These are phyloP conservation scores for Clarias macrocephalus DNA, from an alignment of 2,113 vertebrate species.

Conservation along the genomic window DNA sequence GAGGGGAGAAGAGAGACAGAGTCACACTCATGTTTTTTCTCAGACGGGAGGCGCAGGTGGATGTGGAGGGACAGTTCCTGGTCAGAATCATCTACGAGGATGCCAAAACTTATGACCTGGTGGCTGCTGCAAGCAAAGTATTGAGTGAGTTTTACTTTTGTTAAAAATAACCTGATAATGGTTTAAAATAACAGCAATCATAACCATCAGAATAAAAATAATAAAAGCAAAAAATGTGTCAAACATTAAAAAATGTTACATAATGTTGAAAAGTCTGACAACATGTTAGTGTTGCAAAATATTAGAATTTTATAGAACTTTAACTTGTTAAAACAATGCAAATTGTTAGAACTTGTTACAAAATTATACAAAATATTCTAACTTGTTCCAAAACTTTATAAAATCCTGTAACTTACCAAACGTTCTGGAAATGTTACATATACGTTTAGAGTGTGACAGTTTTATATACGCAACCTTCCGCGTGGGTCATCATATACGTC, in stretches of 20 bases:
- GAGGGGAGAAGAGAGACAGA: background rate
- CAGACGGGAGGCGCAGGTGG: conserved; percentile 95
- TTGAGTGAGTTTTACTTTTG: conserved; percentile 81
- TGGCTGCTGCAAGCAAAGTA: conserved; percentile 96
- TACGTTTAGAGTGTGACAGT: too few species aligned
- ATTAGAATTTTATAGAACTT: background rate
- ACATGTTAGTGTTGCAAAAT: background rate
- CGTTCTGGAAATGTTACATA: too few species aligned
- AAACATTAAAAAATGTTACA: background rate
- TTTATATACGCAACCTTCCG: too few species aligned
- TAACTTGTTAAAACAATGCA: too few species aligned
- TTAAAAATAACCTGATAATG: background rate
- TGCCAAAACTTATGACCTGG: conserved; percentile 95
- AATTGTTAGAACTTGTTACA: too few species aligned
- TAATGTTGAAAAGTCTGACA: background rate
- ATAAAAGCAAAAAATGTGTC: too few species aligned
- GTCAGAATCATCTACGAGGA: conserved; percentile 99
- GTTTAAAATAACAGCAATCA: background rate
- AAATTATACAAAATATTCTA: too few species aligned
- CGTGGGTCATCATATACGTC: too few species aligned
- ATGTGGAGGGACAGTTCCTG: conserved; percentile 97
- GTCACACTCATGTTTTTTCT: conserved; percentile 41
- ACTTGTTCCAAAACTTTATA: too few species aligned
- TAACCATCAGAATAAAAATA: background rate
- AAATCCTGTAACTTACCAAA: too few species aligned